A percentile compares a stretch with the other conserved stretches of the same genome.
Evolutionary conservation across 1,140 invertebrate genomes (phyloP).

Genomic region (Belonocnema kinseyi): DNA sequence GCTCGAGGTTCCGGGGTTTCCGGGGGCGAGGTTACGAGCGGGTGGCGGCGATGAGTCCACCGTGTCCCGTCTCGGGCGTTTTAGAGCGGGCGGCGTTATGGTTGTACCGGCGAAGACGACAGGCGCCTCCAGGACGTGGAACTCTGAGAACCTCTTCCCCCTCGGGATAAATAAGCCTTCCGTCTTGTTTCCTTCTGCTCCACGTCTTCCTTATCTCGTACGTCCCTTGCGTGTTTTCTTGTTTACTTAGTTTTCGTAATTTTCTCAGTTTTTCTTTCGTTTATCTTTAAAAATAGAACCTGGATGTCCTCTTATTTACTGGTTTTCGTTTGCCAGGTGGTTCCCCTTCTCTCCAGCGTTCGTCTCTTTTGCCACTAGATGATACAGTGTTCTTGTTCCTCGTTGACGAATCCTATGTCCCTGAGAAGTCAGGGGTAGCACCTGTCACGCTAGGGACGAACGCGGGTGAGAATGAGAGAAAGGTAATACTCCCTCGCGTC

Average conservation of each 20-base stretch:
- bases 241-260: slow-evolving; percentile 33
- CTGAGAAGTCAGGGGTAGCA: slow-evolving; percentile 26
- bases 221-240: slow-evolving; percentile 35
- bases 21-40: slow-evolving; percentile 67
- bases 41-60: slow-evolving; percentile 74
- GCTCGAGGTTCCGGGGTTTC: slow-evolving; percentile 67
- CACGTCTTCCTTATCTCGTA: slow-evolving; percentile 42
- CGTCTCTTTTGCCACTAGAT: slow-evolving; percentile 3
- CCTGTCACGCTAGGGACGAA: slow-evolving; percentile 33
- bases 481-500: slow-evolving; percentile 56
- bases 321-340: not conserved
- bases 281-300: not conserved
- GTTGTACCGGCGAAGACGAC: slow-evolving; percentile 74
- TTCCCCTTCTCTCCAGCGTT: slow-evolving; percentile 20
- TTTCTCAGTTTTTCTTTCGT: not conserved
- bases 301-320: not conserved
- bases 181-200: slow-evolving; percentile 51
- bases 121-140: slow-evolving; percentile 73
- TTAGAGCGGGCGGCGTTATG: slow-evolving; percentile 77
- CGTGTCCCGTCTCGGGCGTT: slow-evolving; percentile 78
- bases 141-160: slow-evolving; percentile 63
- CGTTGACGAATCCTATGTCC: not conserved
- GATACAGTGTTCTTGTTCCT: not conserved
- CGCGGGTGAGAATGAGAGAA: slow-evolving; percentile 18
- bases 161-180: slow-evolving; percentile 50